A percentile compares a stretch with the other conserved stretches of the same genome.
Evolutionary conservation across 2,113 vertebrate genomes (phyloP).

Genomic region (Uria aalge): DNA sequence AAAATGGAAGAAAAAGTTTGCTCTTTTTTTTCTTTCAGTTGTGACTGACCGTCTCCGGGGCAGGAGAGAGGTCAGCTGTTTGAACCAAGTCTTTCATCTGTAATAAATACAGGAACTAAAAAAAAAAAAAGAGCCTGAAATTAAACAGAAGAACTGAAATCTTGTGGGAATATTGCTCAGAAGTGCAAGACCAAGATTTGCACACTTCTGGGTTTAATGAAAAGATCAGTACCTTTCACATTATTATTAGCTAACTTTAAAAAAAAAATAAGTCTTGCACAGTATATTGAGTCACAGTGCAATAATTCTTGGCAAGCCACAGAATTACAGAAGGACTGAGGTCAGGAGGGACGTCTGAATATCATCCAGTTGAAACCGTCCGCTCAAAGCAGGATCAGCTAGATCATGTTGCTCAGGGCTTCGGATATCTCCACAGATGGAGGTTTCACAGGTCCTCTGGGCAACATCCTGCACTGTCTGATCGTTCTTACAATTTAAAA

Average conservation of each 20-base stretch:
- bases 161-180: neutral
- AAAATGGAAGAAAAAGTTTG: neutral
- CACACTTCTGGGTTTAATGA: neutral
- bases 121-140: neutral
- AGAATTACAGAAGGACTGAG: neutral
- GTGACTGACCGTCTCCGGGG: neutral
- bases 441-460: fast-evolving
- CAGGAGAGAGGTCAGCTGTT: neutral
- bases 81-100: neutral
- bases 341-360: neutral
- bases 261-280: neutral
- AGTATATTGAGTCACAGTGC: neutral
- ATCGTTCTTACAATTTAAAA: neutral
- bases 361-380: neutral
- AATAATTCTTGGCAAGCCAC: neutral
- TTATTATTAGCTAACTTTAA: neutral
- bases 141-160: neutral
- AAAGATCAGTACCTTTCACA: neutral
- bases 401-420: neutral
- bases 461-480: neutral
- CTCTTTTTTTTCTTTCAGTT: neutral
- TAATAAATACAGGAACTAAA: neutral
- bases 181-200: neutral
- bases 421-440: neutral
- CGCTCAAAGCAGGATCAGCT: neutral